phyloP scores from a whole-genome alignment of 2,113 vertebrate species.

The Neolamprologus variostigma region DNA sequence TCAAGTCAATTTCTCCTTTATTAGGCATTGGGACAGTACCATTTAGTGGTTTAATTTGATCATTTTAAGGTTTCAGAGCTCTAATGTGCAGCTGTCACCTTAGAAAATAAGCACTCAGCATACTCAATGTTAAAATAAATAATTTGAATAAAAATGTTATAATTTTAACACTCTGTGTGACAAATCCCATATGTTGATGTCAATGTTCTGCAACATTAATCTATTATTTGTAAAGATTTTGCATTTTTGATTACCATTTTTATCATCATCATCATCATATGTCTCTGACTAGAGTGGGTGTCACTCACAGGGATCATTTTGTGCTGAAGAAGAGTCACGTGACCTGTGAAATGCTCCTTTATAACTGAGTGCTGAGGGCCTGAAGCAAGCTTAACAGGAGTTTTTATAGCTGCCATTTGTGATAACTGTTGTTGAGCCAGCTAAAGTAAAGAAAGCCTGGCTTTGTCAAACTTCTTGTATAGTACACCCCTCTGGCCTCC shows the following conservation, averaged over 20 bases:
- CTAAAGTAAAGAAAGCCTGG: neutral
- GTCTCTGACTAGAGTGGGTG: neutral
- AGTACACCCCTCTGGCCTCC: neutral
- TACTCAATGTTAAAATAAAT: neutral
- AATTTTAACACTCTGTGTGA: neutral
- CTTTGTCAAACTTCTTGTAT: neutral
- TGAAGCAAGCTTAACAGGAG: neutral
- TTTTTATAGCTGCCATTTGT: neutral
- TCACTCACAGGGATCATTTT: neutral
- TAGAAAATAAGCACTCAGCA: neutral
- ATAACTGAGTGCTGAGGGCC: neutral
- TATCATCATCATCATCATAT: neutral
- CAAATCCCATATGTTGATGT: neutral
- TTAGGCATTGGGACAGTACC: neutral
- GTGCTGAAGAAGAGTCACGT: neutral
- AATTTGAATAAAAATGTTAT: neutral
- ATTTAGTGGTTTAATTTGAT: neutral
- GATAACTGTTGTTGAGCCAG: neutral
- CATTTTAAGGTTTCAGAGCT: neutral
- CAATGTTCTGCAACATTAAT: neutral
- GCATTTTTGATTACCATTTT: neutral
- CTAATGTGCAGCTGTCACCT: neutral
- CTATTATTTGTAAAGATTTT: neutral
- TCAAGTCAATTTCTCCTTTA: neutral
- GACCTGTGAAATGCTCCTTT: neutral